Percentiles rank a stretch among this genome's conserved stretches.
Conservation (phyloP, 1,140 invertebrate genomes). For the Drosophila teissieri region DNA sequence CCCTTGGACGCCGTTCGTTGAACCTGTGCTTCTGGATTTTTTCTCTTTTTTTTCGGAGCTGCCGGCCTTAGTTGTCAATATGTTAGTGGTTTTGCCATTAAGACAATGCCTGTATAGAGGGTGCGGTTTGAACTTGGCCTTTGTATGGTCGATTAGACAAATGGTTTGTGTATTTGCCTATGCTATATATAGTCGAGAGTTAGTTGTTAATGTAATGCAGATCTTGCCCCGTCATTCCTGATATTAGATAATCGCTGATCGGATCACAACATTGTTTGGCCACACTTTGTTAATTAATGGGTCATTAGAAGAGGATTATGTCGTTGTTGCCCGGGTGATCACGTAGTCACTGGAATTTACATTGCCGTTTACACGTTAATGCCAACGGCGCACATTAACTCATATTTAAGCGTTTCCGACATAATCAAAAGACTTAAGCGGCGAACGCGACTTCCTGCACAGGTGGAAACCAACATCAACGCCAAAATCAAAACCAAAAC, state of each 20-base stretch:
- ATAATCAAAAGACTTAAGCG: slow-evolving; percentile 75
- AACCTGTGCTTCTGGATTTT: slow-evolving; percentile 50
- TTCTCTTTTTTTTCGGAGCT: slow-evolving; percentile 27
- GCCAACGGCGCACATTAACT: slow-evolving; percentile 41
- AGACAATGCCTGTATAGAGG: slow-evolving; percentile 58
- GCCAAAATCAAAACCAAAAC: neutral
- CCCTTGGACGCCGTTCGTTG: slow-evolving; percentile 51
- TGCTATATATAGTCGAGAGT: slow-evolving; percentile 16
- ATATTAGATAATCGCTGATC: slow-evolving; percentile 31
- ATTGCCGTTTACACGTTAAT: slow-evolving; percentile 41
- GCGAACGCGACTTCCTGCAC: slow-evolving; percentile 71
- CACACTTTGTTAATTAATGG: slow-evolving; percentile 30
- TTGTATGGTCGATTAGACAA: slow-evolving; percentile 65
- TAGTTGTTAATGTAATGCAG: slow-evolving; percentile 28
- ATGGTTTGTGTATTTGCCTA: slow-evolving; percentile 15
- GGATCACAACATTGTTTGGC: slow-evolving; percentile 18
- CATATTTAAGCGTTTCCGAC: slow-evolving; percentile 42
- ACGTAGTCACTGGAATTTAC: slow-evolving; percentile 63
- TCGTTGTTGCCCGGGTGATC: slow-evolving; percentile 18
- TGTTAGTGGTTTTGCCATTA: slow-evolving; percentile 52
- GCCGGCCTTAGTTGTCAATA: slow-evolving; percentile 69
- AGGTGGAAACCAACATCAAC: slow-evolving; percentile 1
- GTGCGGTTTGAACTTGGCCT: slow-evolving; percentile 76
- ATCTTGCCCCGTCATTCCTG: slow-evolving; percentile 35
- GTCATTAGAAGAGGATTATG: slow-evolving; percentile 49